Base-by-base conservation (phyloP, 2,113 vertebrate genomes). In the Telmatochromis sp. region DNA sequence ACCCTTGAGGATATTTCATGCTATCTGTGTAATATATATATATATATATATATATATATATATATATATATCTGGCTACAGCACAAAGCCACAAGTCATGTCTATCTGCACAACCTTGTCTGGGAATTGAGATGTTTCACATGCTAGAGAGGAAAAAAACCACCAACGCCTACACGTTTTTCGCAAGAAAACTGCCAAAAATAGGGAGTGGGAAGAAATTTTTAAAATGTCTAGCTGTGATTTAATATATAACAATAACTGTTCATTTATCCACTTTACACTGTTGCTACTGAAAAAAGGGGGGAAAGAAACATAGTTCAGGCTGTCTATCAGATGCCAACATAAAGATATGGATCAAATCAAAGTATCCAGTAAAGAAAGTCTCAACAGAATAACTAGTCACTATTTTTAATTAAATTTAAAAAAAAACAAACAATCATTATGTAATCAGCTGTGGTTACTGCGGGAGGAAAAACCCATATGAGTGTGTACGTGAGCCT, bases 81-180 rank as follows among this genome's bases (percentile, higher is more conserved):
- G 90, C 90, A 86, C 85, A 91, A 57, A 87, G 91, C 89, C 85
- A 80, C 89, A 82, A 80, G 90, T 90, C 90, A 90, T 80, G 86
- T 89, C 91, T 93, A 89, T 90, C 90, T 90, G 75, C 28, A 73
- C 82, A 91, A 90, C 82, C 82, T 84, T 68, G 86, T 92, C 92
- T 91, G 57, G 75, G 87, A 92, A 80, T 14, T 5, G 65, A 86
- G 78, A 93, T 45, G 81, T 87, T 89, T 93, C 84, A 31, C 89
- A 88, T 35, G 7, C 82, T 35, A 21, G 80, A 42, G 81, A 82
- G 63, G 26, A 10, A 86, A 60, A 68, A 73, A 84, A 83, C 5
- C 89, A 81, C 1, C 9, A 81, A 89, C 80, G 75, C 85, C 90
- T 80, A 80, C 81, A 19, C 60, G 40, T 84, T 78, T 68, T 75